Conservation (phyloP, 2,113 vertebrate species). For the Oreochromis tanganicae region DNA sequence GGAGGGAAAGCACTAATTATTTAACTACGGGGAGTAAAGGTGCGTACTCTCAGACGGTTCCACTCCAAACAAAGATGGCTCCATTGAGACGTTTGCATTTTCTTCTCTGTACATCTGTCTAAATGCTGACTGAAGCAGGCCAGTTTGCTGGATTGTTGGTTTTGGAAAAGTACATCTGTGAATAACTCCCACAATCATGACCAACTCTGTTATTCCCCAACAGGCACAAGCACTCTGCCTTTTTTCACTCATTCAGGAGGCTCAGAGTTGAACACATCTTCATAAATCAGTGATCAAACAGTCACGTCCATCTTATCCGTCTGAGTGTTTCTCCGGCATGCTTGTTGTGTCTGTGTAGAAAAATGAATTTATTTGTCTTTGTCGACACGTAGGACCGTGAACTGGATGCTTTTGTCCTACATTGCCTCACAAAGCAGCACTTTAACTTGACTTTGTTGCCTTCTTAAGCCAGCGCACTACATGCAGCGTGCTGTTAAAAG, state of each 20-base stretch:
- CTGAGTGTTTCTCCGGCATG: background rate
- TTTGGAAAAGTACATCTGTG: background rate
- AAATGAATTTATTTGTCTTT: background rate
- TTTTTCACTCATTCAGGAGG: background rate
- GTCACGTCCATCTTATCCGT: background rate
- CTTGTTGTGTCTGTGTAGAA: background rate
- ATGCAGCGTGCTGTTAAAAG: background rate
- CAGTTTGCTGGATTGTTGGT: background rate
- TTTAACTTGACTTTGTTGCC: background rate
- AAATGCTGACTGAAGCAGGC: background rate
- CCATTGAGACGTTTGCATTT: background rate
- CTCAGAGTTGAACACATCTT: background rate
- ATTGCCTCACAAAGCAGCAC: background rate
- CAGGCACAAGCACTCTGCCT: background rate
- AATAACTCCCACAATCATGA: background rate
- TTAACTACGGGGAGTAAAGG: background rate
- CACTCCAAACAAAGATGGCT: background rate
- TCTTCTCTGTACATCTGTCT: background rate
- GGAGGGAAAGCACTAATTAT: background rate
- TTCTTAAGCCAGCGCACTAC: background rate
- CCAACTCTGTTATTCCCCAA: background rate
- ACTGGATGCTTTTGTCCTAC: background rate
- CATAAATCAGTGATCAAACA: background rate
- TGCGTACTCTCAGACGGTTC: background rate
- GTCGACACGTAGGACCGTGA: background rate